Base-by-base conservation (phyloP, 2,888 invertebrate species). In the Chalcis sispes region DNA sequence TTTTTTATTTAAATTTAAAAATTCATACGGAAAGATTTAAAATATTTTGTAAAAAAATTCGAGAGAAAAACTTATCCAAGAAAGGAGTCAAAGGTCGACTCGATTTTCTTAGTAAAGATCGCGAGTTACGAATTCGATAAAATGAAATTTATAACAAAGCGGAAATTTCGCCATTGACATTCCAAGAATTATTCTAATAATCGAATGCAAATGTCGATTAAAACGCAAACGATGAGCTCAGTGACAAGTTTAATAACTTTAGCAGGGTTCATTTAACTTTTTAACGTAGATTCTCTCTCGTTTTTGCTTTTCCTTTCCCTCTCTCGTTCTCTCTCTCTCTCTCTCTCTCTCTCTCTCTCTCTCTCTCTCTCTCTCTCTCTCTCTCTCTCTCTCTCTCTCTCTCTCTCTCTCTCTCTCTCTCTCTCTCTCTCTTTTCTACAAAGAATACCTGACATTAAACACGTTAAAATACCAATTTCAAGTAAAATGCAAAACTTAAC, bases 191-290 rank as follows among this genome's bases (percentile, higher is more conserved):
- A 73, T 50, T 66, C 58, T 73, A 58, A 66, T 73, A 67, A 67
- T 67, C 73, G 73, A 73, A 67, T 73, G 73, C 61, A 73, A 73
- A 73, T 73, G 40, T 67, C 73, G 73, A 73, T 73, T 61, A 61
- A 67, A 73, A 52, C 59, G 59, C 67, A 40, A 61, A 66, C 73
- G 73, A 72, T 65, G 65, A 46, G 65, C 50, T 52, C 58, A 59
- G 58, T 52, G 72, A 73, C 73, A 67, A 67, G 66, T 73, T 73
- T 59, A 61, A 67, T 73, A 67, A 73, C 73, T 73, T 73, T 50
- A 61, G 42, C 66, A 54, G 67, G 67, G 73, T 73, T 73, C 67
- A 73, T 73, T 73, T 67, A 73, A 73, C 73, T 73, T 73, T 67
- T 73, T 46, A 61, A 67, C 59, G 67, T 42, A 20, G 61, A 67